Percentiles rank a stretch among this genome's conserved stretches.
Conservation (phyloP, 2,113 vertebrate genomes). For the Tauraco erythrolophus region DNA sequence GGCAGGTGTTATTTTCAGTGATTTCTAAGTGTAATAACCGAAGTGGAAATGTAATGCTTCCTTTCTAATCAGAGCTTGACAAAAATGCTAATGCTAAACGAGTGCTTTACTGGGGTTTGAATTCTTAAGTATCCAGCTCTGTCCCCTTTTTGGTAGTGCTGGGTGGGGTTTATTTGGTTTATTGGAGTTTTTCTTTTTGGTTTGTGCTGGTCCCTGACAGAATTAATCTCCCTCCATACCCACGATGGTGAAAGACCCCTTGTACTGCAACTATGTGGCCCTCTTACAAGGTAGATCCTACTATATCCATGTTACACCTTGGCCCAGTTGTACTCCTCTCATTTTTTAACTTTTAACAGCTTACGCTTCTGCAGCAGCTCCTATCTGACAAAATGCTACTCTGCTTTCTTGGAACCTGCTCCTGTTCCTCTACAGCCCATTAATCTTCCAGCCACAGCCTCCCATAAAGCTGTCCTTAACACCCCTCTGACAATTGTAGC, state of each 20-base stretch:
- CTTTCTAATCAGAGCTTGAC: neutral
- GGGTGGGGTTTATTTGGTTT: neutral
- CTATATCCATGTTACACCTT: neutral
- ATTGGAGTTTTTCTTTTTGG: neutral
- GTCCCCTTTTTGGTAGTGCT: neutral
- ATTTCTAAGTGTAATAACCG: neutral
- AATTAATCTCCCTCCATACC: neutral
- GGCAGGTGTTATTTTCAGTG: neutral
- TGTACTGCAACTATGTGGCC: neutral
- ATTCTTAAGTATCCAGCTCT: neutral
- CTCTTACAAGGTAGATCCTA: neutral
- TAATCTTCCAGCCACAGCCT: neutral
- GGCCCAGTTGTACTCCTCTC: neutral
- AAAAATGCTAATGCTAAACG: neutral
- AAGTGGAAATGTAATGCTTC: slow-evolving; percentile 1
- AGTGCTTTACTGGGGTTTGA: neutral
- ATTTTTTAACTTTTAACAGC: neutral
- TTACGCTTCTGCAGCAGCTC: neutral
- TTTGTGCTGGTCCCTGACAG: neutral
- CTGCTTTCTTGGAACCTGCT: neutral
- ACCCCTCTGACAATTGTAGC: neutral
- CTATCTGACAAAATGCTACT: neutral
- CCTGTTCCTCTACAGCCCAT: neutral
- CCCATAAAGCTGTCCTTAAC: neutral
- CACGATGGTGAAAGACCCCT: neutral